Conservation (phyloP, 2,888 invertebrate genomes). For the Thera britannica region DNA sequence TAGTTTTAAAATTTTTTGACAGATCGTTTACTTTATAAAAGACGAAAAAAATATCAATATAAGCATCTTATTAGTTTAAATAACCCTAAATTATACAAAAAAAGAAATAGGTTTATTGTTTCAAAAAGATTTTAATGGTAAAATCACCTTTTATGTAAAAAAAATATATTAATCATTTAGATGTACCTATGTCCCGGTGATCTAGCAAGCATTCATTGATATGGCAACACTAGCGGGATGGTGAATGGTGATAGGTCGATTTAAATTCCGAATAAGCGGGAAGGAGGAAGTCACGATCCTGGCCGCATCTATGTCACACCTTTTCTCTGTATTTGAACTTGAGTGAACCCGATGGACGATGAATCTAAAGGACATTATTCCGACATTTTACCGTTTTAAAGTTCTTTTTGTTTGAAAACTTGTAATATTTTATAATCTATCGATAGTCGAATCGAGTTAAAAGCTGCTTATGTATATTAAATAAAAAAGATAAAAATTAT, state of each 20-base stretch:
- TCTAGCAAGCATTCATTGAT: not conserved
- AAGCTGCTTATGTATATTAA: too few relatives aligned
- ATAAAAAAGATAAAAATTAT: too few relatives aligned
- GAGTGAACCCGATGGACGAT: slow-evolving; percentile 67
- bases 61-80: too few relatives aligned
- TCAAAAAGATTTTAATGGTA: too few relatives aligned
- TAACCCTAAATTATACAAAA: too few relatives aligned
- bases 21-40: too few relatives aligned
- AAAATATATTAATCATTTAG: too few relatives aligned
- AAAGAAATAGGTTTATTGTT: too few relatives aligned
- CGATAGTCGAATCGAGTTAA: too few relatives aligned
- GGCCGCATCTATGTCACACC: slow-evolving; percentile 78
- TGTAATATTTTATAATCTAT: not conserved
- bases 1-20: too few relatives aligned
- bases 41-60: too few relatives aligned
- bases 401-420: slow-evolving; percentile 13
- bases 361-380: slow-evolving; percentile 56
- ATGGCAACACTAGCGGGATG: slow-evolving; percentile 58
- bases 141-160: too few relatives aligned
- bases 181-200: not conserved
- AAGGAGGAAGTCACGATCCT: slow-evolving; percentile 81
- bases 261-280: slow-evolving; percentile 83
- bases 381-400: slow-evolving; percentile 50
- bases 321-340: slow-evolving; percentile 81
- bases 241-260: slow-evolving; percentile 77